These are phyloP conservation scores for Eurytoma adleriae DNA, from an alignment of 2,888 invertebrate species.

Conservation along the genomic window DNA sequence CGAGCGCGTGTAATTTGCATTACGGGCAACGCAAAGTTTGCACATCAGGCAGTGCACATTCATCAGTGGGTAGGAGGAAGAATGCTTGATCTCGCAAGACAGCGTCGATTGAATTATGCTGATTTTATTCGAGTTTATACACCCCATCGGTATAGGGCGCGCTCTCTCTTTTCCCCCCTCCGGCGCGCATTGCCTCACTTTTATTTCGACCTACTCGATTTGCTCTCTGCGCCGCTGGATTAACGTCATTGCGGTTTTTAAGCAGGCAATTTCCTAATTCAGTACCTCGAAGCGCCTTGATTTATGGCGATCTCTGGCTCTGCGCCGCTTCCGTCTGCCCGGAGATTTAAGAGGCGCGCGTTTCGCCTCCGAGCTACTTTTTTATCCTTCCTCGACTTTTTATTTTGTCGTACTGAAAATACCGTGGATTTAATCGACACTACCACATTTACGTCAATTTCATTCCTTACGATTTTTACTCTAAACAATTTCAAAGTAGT, in stretches of 20 bases:
- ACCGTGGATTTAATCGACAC: not conserved
- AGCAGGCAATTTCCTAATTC: constrained; percentile 75
- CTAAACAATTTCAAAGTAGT: not conserved
- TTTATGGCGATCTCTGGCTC: constrained; percentile 66
- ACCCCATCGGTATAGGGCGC: constrained; percentile 58
- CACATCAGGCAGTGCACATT: constrained; percentile 61
- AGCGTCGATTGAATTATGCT: constrained; percentile 75
- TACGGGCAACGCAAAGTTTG: constrained; percentile 41
- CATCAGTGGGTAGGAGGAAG: constrained; percentile 63
- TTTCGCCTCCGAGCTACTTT: constrained; percentile 1
- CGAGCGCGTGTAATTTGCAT: constrained; percentile 27
- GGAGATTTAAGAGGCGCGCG: constrained; percentile 44
- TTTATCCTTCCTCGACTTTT: not conserved
- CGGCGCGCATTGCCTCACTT: constrained; percentile 37
- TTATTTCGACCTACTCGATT: constrained; percentile 54
- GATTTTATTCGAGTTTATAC: constrained; percentile 74
- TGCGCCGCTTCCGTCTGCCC: constrained; percentile 50
- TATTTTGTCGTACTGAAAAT: constrained; percentile 9
- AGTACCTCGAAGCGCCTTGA: constrained; percentile 65
- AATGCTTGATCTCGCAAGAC: constrained; percentile 72
- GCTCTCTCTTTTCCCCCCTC: constrained; percentile 20
- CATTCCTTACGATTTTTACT: too few species aligned
- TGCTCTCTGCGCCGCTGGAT: constrained; percentile 64
- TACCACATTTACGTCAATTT: too few species aligned
- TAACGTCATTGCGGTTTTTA: constrained; percentile 75